phyloP scores from a whole-genome alignment of 2,797 vertebrate species.

The Coilia nasus region DNA sequence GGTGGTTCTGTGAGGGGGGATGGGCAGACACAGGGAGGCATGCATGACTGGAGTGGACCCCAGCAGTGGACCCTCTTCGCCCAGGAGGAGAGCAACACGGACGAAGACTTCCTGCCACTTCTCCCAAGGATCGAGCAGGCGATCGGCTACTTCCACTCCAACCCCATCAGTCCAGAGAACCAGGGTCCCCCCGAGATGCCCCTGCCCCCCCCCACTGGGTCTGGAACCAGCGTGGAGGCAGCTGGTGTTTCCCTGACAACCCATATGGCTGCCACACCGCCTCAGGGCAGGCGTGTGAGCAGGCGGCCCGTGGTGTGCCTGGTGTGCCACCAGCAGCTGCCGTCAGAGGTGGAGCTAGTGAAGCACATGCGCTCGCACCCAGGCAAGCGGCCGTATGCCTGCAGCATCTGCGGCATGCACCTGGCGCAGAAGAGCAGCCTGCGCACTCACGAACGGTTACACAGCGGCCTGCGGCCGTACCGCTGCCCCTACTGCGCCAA shows the following conservation, averaged over 20 bases:
- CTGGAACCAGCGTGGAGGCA: neutral
- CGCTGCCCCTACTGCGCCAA: conserved; percentile 74
- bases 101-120: neutral
- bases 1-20: neutral
- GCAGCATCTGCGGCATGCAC: conserved; percentile 41
- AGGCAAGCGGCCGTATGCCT: conserved; percentile 44
- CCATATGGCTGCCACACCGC: neutral
- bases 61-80: neutral
- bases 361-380: conserved; percentile 49
- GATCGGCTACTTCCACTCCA: conserved; percentile 11
- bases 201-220: neutral
- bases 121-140: neutral
- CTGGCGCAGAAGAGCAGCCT: conserved; percentile 55
- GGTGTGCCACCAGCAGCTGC: conserved; percentile 38
- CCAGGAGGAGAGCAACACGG: neutral
- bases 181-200: neutral
- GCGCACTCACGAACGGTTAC: conserved; percentile 46
- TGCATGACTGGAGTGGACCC: neutral
- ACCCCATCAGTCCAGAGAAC: neutral
- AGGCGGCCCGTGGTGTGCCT: conserved; percentile 48
- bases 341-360: neutral
- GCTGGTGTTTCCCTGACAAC: neutral
- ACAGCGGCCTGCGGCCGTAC: conserved; percentile 72
- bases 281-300: conserved; percentile 44
- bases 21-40: neutral